Conservation (phyloP, 1,140 invertebrate genomes). For the Tetraneura akinire region DNA sequence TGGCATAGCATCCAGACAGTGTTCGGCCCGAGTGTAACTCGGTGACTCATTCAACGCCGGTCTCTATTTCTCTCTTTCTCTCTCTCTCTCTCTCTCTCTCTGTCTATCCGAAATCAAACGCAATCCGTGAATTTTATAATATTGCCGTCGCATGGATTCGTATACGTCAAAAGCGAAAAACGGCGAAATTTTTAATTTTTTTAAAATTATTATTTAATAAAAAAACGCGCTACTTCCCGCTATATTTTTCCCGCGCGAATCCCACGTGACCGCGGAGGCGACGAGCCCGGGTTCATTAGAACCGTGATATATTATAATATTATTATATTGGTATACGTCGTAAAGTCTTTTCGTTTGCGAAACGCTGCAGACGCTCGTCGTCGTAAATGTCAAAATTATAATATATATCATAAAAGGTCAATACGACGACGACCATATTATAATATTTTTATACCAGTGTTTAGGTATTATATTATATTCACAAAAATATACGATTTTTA, state of each 20-base stretch:
- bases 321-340: background rate
- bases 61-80: too few relatives aligned
- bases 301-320: background rate
- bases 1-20: conserved; percentile 36
- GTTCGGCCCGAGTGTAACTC: background rate
- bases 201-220: too few relatives aligned
- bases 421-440: too few relatives aligned
- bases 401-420: conserved; percentile 15
- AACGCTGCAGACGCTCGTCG: background rate
- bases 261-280: background rate
- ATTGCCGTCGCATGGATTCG: background rate
- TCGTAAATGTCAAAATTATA: conserved; percentile 25
- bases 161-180: background rate
- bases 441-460: too few relatives aligned
- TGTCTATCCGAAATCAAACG: too few relatives aligned
- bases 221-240: background rate
- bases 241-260: background rate
- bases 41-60: conserved; percentile 19
- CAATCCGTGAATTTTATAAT: background rate
- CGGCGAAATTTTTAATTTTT: background rate
- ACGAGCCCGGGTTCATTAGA: background rate
- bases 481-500: too few relatives aligned
- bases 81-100: too few relatives aligned
- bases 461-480: too few relatives aligned
- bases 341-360: background rate